Percentiles rank a stretch among this genome's conserved stretches.
phyloP scores from a whole-genome alignment of 2,113 vertebrate genomes.

The Erythrolamprus reginae region DNA sequence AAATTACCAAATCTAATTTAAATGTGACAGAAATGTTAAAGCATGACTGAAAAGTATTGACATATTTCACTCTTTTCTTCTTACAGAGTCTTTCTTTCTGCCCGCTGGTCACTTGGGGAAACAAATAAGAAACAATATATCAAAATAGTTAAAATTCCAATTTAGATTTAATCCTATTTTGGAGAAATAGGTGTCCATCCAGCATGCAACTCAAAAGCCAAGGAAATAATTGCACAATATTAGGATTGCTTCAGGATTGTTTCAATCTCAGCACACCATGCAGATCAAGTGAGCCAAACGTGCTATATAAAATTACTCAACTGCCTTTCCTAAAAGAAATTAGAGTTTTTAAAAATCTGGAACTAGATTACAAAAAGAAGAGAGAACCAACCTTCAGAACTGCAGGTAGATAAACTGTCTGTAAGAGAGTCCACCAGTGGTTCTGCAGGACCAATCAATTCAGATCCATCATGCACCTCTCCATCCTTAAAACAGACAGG shows the following conservation, averaged over 20 bases:
- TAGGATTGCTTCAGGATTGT: background rate
- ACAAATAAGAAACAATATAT: background rate
- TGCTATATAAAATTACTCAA: background rate
- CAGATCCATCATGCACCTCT: conserved; percentile 91
- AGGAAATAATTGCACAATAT: background rate
- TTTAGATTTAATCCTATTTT: background rate
- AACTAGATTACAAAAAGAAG: conserved; percentile 2
- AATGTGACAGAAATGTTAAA: background rate
- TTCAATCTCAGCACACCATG: background rate
- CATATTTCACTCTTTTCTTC: background rate
- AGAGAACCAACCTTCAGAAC: conserved; percentile 82
- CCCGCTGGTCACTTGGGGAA: background rate
- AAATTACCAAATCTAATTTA: background rate
- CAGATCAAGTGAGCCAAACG: background rate
- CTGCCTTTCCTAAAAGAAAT: background rate
- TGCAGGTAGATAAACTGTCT: conserved; percentile 87
- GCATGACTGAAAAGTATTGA: background rate
- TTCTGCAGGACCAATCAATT: conserved; percentile 92
- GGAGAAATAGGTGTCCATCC: background rate
- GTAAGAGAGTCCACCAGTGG: conserved; percentile 76
- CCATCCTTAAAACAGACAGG: conserved; percentile 76
- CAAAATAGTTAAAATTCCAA: background rate
- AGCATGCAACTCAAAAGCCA: background rate
- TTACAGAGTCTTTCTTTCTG: background rate
- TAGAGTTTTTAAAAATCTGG: background rate